phyloP scores from a whole-genome alignment of 2,888 invertebrate species.

The Stenolophus ochropezus region DNA sequence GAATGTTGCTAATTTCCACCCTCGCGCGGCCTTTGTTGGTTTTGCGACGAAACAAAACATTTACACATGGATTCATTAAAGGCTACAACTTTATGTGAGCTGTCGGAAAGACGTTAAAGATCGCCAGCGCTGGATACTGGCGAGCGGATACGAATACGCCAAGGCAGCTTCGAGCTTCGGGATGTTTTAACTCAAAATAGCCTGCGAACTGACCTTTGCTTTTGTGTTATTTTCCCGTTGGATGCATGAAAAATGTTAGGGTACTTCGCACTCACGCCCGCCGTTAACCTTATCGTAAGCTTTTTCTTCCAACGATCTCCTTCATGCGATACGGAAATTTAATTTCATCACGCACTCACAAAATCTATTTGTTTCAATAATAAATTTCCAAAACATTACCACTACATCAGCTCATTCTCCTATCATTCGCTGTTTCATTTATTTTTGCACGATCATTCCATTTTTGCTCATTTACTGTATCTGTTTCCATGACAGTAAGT shows the following conservation, averaged over 20 bases:
- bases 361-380: neutral
- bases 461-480: too few relatives aligned
- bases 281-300: conserved; percentile 1
- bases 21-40: conserved; percentile 37
- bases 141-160: neutral
- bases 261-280: neutral
- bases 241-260: conserved; percentile 20
- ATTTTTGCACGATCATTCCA: too few relatives aligned
- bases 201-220: conserved; percentile 21
- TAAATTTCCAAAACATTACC: neutral
- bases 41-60: conserved; percentile 56
- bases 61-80: conserved; percentile 58
- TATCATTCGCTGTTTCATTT: too few relatives aligned
- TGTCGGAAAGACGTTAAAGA: conserved; percentile 51
- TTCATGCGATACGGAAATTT: neutral
- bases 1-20: conserved; percentile 54
- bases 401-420: neutral
- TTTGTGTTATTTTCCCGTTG: conserved; percentile 24
- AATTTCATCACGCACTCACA: neutral
- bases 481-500: too few relatives aligned
- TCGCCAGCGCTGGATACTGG: conserved; percentile 10
- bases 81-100: conserved; percentile 51
- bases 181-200: conserved; percentile 32
- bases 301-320: neutral
- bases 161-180: too few relatives aligned